Percentiles rank a stretch among this genome's conserved stretches.
phyloP scores from a whole-genome alignment of 2,888 invertebrate genomes.

The Cephus rjabovi region DNA sequence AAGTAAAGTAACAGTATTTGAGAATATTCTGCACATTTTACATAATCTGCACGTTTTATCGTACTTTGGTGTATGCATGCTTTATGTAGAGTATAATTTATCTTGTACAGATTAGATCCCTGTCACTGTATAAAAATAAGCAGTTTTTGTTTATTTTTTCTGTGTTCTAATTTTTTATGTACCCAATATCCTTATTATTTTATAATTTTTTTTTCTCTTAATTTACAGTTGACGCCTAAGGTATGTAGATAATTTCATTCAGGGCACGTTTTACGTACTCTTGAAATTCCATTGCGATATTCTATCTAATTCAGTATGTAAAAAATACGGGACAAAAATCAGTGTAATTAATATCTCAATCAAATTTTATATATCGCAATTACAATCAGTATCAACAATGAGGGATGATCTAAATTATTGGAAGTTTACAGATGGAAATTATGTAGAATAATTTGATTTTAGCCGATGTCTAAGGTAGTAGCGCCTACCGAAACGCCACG shows the following conservation, averaged over 20 bases:
- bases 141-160: background rate
- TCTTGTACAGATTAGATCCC: background rate
- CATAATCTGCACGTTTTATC: background rate
- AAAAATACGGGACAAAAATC: conserved; percentile 2
- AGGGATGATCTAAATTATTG: background rate
- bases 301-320: background rate
- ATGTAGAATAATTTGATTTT: conserved; percentile 25
- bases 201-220: conserved; percentile 28
- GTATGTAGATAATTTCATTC: conserved; percentile 36
- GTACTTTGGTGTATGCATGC: background rate
- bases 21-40: background rate
- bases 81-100: background rate
- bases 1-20: background rate
- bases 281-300: background rate
- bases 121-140: background rate
- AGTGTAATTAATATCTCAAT: background rate
- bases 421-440: background rate
- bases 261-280: background rate
- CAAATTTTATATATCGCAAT: background rate
- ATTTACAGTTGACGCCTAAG: conserved; percentile 55
- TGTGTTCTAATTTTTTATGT: background rate
- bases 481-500: conserved; percentile 38
- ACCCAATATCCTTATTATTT: background rate
- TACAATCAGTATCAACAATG: background rate
- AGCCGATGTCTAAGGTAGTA: conserved; percentile 37